These are phyloP conservation scores for Lasius fuliginosus DNA, from an alignment of 2,888 invertebrate genomes.

Conservation along the genomic window DNA sequence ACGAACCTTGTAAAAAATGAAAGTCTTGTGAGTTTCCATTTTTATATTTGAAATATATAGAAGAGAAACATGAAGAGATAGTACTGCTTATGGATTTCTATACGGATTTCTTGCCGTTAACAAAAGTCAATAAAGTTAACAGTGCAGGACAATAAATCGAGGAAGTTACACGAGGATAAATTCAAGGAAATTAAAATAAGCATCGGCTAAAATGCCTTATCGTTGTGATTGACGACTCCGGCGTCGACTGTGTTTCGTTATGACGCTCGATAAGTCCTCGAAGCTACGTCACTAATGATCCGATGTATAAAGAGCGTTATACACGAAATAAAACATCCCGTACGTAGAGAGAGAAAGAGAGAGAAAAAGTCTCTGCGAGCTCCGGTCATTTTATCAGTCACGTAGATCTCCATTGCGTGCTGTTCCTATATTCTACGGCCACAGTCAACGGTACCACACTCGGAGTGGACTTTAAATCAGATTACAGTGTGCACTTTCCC, in stretches of 20 bases:
- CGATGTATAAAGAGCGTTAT: slow-evolving; percentile 53
- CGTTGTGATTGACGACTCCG: slow-evolving; percentile 47
- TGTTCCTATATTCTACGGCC: slow-evolving; percentile 55
- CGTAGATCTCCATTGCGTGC: slow-evolving; percentile 71
- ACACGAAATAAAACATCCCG: slow-evolving; percentile 50
- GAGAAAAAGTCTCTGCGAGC: slow-evolving; percentile 37
- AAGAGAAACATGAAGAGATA: neutral
- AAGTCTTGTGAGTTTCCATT: neutral
- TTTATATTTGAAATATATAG: neutral
- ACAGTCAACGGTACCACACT: slow-evolving; percentile 71
- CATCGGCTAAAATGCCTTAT: slow-evolving; percentile 44
- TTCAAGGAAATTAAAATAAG: slow-evolving; percentile 41
- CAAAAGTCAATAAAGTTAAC: slow-evolving; percentile 20
- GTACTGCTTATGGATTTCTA: neutral
- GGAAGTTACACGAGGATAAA: slow-evolving; percentile 23
- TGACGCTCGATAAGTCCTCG: slow-evolving; percentile 38
- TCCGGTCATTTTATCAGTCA: slow-evolving; percentile 62
- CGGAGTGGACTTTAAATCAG: slow-evolving; percentile 71
- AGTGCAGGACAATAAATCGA: neutral
- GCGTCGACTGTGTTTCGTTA: slow-evolving; percentile 35
- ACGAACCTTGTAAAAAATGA: neutral
- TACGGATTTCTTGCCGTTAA: neutral
- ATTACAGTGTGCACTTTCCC: slow-evolving; percentile 69
- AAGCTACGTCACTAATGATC: slow-evolving; percentile 54
- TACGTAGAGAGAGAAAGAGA: neutral